Evolutionary conservation across 2,113 vertebrate species (phyloP), one percentile per base, ranked within the genome.

Genomic region (Cardinalis cardinalis): DNA sequence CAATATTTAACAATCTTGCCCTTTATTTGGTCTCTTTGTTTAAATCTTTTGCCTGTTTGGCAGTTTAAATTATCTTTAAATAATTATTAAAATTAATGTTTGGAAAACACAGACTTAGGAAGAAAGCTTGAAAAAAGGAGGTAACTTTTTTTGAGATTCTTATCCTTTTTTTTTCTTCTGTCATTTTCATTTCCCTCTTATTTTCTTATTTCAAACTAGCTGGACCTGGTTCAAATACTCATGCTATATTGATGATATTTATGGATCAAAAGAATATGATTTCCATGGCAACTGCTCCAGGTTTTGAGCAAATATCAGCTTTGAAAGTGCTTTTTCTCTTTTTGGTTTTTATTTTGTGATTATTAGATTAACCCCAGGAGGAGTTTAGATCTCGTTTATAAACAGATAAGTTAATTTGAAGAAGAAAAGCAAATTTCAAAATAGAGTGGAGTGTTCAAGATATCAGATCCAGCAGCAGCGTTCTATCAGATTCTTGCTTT

Each of bases 251-350:
- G 89, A 93, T 1, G 88, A 84, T 95, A 92, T 69, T 91, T 96
- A 90, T 88, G 76, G 83, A 96, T 95, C 94, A 95, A 92, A 95
- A 93, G 87, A 96, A 84, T 85, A 90, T 92, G 65, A 96, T 97
- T 97, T 97, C 95, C 95, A 96, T 97, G 88, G 94, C 52, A 97
- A 97, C 89, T 66, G 79, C 63, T 88, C 53, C 29, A 87, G 78
- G 63, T 96, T 97, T 96, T 96, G 88, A 95, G 94, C 87, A 97
- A 96, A 97, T 96, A 96, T 72, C 89, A 96, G 58, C 87, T 96
- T 95, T 96, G 90, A 96, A 96, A 84, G 59, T 94, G 20, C 31
- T 76, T 91, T 91, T 36, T 94, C 44, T 61, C 81, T 90, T 90
- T 84, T 64, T 43, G 11, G n/a, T 44, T 95, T 95, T 23, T 94